Base-by-base conservation (phyloP, 2,888 invertebrate species). In the Agonopterix arenella region DNA sequence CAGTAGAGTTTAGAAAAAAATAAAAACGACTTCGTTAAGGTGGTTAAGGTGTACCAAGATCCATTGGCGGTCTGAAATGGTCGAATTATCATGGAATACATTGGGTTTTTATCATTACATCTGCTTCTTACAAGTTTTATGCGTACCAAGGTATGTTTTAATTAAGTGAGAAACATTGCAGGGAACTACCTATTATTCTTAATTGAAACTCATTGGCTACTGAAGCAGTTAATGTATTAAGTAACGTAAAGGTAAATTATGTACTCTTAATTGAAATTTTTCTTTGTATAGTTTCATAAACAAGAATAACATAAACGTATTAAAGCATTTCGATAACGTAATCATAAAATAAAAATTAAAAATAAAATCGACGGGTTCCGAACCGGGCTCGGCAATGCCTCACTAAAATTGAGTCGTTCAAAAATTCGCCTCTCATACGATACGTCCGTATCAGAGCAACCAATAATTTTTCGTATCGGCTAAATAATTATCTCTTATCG, bases 401-500 rank as follows among this genome's bases (percentile, higher is more conserved):
- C 52, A 57, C 45, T 52, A 68, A 74, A 80, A 86, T 84, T 83
- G 73, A 86, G 83, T 74, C 73, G 77, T 86, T 76, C 70, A 66
- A 81, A 68, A 78, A 75, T 73, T 74, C 68, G 66, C 67, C 58
- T 54, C 52, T 54, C 52, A 62, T 68, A 60, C 70, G 74, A 76
- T 78, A 75, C 74, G 70, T 66, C 66, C 58, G 56, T 62, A 63
- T 64, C 66, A 59, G 67, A 58, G 68, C 67, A 72, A 69, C 79
- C 76, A 80, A 84, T 84, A 83, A 77, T 80, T 81, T 82, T 80
- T 79, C 73, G 80, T 81, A 83, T 80, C 80, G 69, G 64, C 66
- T 64, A 73, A 85, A 84, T 86, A 86, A 86, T 83, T 84, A 82
- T 76, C 77, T 77, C 79, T 74, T 83, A 84, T 88, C 83, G 75